These are phyloP conservation scores for Cryptocephalus primarius DNA, from an alignment of 2,888 invertebrate species.

Conservation along the genomic window DNA sequence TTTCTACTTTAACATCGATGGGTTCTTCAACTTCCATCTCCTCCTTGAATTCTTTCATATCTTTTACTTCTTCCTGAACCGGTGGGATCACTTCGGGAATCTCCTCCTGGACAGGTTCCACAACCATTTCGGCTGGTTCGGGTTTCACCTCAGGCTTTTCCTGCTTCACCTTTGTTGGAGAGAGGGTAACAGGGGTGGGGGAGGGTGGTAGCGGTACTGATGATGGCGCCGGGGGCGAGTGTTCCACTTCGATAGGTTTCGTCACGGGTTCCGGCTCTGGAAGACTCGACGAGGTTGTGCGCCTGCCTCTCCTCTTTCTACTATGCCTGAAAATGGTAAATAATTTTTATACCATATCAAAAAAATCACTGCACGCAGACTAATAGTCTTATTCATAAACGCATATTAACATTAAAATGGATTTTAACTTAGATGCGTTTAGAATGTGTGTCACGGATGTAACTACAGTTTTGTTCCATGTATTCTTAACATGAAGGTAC, in stretches of 20 bases:
- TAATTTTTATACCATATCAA: too few species aligned
- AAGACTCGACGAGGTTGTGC: constrained; percentile 25
- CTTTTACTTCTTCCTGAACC: constrained; percentile 13
- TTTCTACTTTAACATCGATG: constrained; percentile 4
- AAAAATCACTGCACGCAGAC: too few species aligned
- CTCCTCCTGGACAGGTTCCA: constrained; percentile 13
- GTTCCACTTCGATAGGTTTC: constrained; percentile 10
- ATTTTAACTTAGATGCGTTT: too few species aligned
- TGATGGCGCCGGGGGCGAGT: constrained; percentile 12
- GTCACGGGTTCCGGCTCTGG: constrained; percentile 13
- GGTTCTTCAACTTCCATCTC: constrained; percentile 2
- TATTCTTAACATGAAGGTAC: too few species aligned
- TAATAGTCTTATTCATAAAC: too few species aligned
- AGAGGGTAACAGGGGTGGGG: constrained; percentile 4
- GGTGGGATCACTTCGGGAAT: constrained; percentile 7
- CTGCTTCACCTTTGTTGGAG: constrained; percentile 12
- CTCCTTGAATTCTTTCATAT: constrained; percentile 4
- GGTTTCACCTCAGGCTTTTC: constrained; percentile 7
- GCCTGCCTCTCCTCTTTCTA: constrained; percentile 25
- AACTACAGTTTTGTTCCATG: too few species aligned
- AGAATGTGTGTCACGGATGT: too few species aligned
- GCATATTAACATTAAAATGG: too few species aligned
- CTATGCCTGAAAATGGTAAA: constrained; percentile 14
- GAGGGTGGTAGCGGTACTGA: constrained; percentile 8
- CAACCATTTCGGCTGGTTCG: constrained; percentile 16